A percentile compares a stretch with the other conserved stretches of the same genome.
Conservation (phyloP, 2,888 invertebrate genomes). For the Hemaris fuciformis region DNA sequence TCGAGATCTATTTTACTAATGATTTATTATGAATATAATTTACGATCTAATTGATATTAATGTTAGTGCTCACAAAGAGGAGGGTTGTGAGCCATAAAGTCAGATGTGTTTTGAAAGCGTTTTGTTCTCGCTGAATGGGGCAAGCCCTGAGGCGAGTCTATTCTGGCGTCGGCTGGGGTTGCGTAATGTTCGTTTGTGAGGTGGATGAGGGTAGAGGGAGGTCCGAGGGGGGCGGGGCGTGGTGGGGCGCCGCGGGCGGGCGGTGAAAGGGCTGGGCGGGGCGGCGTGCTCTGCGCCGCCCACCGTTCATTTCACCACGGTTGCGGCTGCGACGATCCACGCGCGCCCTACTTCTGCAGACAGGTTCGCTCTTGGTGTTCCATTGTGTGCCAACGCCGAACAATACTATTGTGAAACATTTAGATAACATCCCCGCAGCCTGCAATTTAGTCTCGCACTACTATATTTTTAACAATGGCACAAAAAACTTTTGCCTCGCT, state of each 20-base stretch:
- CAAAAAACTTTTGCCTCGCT: constrained; percentile 24
- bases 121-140: constrained; percentile 61
- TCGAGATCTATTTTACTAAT: not conserved
- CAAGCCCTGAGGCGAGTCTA: constrained; percentile 14
- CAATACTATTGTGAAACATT: constrained; percentile 75
- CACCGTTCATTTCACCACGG: constrained; percentile 75
- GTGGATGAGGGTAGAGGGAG: constrained; percentile 64
- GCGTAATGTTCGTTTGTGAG: constrained; percentile 59
- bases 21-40: not conserved
- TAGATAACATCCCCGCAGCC: constrained; percentile 68
- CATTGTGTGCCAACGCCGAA: constrained; percentile 71
- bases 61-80: constrained; percentile 15
- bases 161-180: constrained; percentile 36
- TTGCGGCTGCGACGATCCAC: constrained; percentile 50
- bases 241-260: constrained; percentile 69
- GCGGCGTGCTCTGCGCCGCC: constrained; percentile 75
- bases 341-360: constrained; percentile 72
- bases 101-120: constrained; percentile 50
- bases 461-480: constrained; percentile 24
- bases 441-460: constrained; percentile 46
- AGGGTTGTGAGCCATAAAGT: constrained; percentile 32
- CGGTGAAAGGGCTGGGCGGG: constrained; percentile 78
- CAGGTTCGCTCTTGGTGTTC: constrained; percentile 75
- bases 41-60: not conserved
- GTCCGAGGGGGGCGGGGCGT: constrained; percentile 41